Percentiles rank a stretch among this genome's conserved stretches.
phyloP scores from a whole-genome alignment of 2,113 vertebrate species.

The Pristiophorus japonicus region DNA sequence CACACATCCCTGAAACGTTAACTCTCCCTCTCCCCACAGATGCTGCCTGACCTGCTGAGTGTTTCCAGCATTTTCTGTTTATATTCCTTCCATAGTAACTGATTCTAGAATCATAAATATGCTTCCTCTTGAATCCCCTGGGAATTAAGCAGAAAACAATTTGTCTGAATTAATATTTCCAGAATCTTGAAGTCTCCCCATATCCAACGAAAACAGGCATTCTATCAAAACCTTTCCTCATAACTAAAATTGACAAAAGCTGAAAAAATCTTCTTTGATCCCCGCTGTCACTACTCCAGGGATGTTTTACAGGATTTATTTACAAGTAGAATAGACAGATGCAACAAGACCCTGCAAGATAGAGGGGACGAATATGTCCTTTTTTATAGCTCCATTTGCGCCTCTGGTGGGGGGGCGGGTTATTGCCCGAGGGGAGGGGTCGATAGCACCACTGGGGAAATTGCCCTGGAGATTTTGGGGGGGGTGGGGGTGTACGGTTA shows the following conservation, averaged over 20 bases:
- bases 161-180: neutral
- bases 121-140: neutral
- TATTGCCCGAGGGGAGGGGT: too few species aligned
- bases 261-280: neutral
- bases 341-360: neutral
- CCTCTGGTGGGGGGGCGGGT: too few species aligned
- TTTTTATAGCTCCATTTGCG: too few species aligned
- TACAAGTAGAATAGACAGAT: neutral
- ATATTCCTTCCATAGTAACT: neutral
- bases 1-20: neutral
- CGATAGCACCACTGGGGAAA: too few species aligned
- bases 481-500: too few species aligned
- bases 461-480: too few species aligned
- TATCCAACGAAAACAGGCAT: neutral
- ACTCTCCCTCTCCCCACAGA: neutral
- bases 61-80: neutral
- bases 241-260: neutral
- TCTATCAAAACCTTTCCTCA: neutral
- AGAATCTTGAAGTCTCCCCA: neutral
- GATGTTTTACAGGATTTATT: neutral
- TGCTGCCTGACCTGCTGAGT: neutral
- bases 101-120: neutral
- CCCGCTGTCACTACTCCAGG: neutral
- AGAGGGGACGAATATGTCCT: too few species aligned
- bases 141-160: neutral